Base-by-base conservation (phyloP, 2,888 invertebrate genomes). In the Sisyra terminalis region DNA sequence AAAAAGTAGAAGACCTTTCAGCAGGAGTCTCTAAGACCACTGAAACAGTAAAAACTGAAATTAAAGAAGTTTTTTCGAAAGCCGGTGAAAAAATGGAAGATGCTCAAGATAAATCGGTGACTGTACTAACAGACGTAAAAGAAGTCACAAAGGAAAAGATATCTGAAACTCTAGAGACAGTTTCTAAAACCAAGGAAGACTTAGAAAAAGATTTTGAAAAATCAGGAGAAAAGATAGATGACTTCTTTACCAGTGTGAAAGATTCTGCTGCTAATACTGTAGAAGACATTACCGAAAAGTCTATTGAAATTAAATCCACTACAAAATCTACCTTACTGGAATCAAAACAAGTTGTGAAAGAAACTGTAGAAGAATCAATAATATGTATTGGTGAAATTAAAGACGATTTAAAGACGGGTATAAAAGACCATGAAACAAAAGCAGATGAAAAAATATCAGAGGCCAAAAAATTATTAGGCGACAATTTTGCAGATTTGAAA, bases 111-210 rank as follows among this genome's bases (percentile, higher is more conserved):
- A 40, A 47, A 43, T 16, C 40, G 39, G 8, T 45, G 30, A 43
- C 43, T 39, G 15, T 41, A 35, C 44, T 49, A 32, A 42, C 46
- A 41, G 44, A 30, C 36, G 47, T 49, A 29, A 45, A 44, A 24
- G 45, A 47, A 32, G 42, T 45, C 29, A 29, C 40, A 17, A 39
- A 42, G n/a, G 41, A 44, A 14, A 43, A 43, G 39, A 16, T n/a
- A 46, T 44, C 14, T 39, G 40, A 1, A 30, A 40, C 46, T 5
- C 43, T 38, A 10, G 40, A 44, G 2, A 49, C 45, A 14, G 30
- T 46, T 11, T n/a, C 18, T 11, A 45, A 45, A 30, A 29, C 35
- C 14, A 29, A 11, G 11, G 13, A 15, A 5, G 44, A 39, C 29
- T 15, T 31, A 18, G 31, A 24, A 15, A 17, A 31, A 30, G 40